phyloP scores from a whole-genome alignment of 2,888 invertebrate species.

The Dicycla oo region DNA sequence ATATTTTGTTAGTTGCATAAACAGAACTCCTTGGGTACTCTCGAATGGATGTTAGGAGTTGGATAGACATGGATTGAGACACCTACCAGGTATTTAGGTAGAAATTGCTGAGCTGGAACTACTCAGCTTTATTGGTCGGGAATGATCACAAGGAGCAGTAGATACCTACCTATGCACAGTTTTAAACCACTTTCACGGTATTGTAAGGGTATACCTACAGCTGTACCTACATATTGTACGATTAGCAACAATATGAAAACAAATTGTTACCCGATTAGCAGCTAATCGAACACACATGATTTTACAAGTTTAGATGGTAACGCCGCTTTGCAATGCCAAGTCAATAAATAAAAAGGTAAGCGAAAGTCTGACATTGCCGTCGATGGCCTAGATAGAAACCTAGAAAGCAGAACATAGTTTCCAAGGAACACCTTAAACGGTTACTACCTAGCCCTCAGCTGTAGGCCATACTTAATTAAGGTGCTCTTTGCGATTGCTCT shows the following conservation, averaged over 20 bases:
- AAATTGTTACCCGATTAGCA: no score
- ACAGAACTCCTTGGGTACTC: not conserved
- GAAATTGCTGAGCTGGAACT: not conserved
- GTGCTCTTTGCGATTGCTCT: no score
- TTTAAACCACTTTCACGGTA: not conserved
- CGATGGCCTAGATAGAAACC: not conserved
- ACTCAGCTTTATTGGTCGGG: not conserved
- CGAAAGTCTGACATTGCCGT: not conserved
- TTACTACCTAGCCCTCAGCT: not conserved
- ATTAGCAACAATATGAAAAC: no score
- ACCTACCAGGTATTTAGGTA: not conserved
- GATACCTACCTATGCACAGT: not conserved
- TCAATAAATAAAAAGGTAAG: slow-evolving; percentile 2
- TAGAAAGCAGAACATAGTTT: not conserved
- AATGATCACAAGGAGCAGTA: not conserved
- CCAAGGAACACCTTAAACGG: not conserved
- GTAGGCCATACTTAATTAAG: not conserved
- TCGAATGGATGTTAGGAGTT: no score
- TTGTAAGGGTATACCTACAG: not conserved
- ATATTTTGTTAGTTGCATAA: not conserved
- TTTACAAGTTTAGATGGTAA: slow-evolving; percentile 2
- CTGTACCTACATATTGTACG: not conserved
- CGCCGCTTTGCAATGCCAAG: not conserved
- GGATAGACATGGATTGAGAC: not conserved
- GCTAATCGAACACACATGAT: not conserved